These are phyloP conservation scores for Micropterix aruncella DNA, from an alignment of 2,888 invertebrate genomes.

Conservation along the genomic window DNA sequence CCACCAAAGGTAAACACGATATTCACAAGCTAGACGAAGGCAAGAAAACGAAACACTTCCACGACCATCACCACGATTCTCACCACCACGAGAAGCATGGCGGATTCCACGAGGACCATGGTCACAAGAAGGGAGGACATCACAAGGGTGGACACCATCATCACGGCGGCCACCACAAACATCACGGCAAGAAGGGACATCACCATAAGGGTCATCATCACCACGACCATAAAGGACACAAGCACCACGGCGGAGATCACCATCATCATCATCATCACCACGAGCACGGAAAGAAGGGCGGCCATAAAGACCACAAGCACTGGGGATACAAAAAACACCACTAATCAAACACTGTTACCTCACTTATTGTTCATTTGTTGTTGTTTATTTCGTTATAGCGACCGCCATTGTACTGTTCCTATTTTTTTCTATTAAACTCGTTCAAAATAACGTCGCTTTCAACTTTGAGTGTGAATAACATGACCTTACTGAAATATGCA, in stretches of 20 bases:
- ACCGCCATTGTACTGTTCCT: too few relatives aligned
- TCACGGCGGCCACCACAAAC: conserved; percentile 61
- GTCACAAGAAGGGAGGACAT: conserved; percentile 68
- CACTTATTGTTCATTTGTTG: too few relatives aligned
- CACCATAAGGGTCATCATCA: conserved; percentile 70
- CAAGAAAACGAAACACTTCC: conserved; percentile 78
- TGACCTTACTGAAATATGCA: too few relatives aligned
- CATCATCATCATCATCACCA: conserved; percentile 64
- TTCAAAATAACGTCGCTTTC: too few relatives aligned
- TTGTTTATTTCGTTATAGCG: too few relatives aligned
- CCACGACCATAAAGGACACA: conserved; percentile 67
- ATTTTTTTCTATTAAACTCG: too few relatives aligned
- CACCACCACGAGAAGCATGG: conserved; percentile 73
- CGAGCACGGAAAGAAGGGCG: conserved; percentile 68
- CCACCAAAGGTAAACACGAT: conserved; percentile 74
- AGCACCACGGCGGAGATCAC: conserved; percentile 63
- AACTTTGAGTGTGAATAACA: too few relatives aligned
- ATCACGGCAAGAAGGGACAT: conserved; percentile 70
- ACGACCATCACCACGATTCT: conserved; percentile 67
- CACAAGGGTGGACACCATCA: conserved; percentile 71
- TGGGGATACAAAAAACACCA: conserved; percentile 55
- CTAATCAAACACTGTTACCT: too few relatives aligned
- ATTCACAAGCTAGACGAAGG: conserved; percentile 75
- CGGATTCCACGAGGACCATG: conserved; percentile 62
- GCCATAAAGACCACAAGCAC: conserved; percentile 66